Conservation (phyloP, 2,113 vertebrate species). For the Labrus mixtus region DNA sequence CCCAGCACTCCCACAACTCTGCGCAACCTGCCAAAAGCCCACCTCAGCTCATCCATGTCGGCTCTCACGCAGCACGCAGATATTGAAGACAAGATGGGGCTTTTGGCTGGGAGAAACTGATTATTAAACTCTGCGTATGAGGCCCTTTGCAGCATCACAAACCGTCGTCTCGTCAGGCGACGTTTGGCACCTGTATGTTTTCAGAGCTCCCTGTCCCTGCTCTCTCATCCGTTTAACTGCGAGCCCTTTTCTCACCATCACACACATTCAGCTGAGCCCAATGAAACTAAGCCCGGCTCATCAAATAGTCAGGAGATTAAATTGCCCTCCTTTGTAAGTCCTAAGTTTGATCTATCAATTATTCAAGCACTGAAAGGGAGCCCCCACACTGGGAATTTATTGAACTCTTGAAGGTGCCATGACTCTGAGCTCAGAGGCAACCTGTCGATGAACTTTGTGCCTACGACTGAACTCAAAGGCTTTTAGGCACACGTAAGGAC, state of each 20-base stretch:
- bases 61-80: constrained; percentile 37
- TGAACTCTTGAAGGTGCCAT: constrained; percentile 73
- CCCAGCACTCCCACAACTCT: constrained; percentile 43
- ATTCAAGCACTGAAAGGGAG: constrained; percentile 80
- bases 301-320: constrained; percentile 82
- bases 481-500: constrained; percentile 5
- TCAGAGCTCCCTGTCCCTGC: constrained; percentile 34
- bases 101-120: constrained; percentile 15
- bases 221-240: constrained; percentile 51
- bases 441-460: constrained; percentile 56
- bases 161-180: neutral
- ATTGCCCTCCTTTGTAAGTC: constrained; percentile 80
- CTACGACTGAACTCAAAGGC: constrained; percentile 24
- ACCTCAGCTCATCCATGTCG: constrained; percentile 50
- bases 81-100: constrained; percentile 27
- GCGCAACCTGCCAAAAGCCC: constrained; percentile 54
- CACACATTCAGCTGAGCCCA: constrained; percentile 61
- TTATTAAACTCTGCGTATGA: neutral
- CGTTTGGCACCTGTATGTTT: constrained; percentile 45
- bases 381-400: constrained; percentile 71
- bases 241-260: constrained; percentile 49
- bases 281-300: constrained; percentile 73
- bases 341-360: constrained; percentile 81
- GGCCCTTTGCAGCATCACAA: neutral
- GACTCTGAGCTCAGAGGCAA: constrained; percentile 63